Evolutionary conservation across 2,113 vertebrate genomes (phyloP).

Genomic region (Onychostoma macrolepis): DNA sequence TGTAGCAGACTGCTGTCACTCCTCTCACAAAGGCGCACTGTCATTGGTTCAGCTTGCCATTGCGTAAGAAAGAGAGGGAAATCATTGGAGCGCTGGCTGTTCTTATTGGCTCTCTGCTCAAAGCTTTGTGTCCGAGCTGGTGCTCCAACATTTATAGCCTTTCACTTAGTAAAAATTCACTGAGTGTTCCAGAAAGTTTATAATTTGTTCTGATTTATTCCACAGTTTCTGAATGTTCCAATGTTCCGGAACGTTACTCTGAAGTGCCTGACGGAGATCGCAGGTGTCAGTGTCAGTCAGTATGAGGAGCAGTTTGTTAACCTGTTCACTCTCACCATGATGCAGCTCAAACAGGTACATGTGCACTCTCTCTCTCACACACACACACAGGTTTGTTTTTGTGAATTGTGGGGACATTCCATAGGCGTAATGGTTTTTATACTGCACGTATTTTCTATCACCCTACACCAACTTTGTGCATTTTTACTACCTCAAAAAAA

Average conservation of each 20-base stretch:
- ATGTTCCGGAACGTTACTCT: conserved; percentile 97
- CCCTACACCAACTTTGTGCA: too few relatives aligned
- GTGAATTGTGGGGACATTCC: too few relatives aligned
- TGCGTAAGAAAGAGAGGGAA: conserved; percentile 58
- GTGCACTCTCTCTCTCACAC: too few relatives aligned
- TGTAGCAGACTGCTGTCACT: not conserved
- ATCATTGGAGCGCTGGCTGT: conserved; percentile 38
- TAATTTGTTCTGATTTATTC: not conserved
- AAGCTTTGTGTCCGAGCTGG: conserved; percentile 15
- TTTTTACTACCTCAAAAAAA: too few relatives aligned
- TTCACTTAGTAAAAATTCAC: not conserved
- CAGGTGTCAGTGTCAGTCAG: conserved; percentile 92
- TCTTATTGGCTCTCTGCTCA: conserved; percentile 4
- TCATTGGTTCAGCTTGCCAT: conserved; percentile 57
- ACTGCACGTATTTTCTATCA: too few relatives aligned
- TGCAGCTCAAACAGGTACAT: conserved; percentile 93
- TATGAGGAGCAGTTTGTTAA: conserved; percentile 96
- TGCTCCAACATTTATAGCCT: conserved; percentile 25
- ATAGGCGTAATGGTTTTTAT: too few relatives aligned
- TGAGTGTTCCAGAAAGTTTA: not conserved
- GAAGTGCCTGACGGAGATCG: conserved; percentile 97
- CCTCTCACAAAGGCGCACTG: conserved; percentile 63
- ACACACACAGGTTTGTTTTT: too few relatives aligned
- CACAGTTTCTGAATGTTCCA: conserved; percentile 93
- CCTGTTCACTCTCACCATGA: conserved; percentile 93